Evolutionary conservation across 1,140 invertebrate genomes (phyloP), one percentile per base, ranked within the genome.

Genomic region (Drosophila arizonae): DNA sequence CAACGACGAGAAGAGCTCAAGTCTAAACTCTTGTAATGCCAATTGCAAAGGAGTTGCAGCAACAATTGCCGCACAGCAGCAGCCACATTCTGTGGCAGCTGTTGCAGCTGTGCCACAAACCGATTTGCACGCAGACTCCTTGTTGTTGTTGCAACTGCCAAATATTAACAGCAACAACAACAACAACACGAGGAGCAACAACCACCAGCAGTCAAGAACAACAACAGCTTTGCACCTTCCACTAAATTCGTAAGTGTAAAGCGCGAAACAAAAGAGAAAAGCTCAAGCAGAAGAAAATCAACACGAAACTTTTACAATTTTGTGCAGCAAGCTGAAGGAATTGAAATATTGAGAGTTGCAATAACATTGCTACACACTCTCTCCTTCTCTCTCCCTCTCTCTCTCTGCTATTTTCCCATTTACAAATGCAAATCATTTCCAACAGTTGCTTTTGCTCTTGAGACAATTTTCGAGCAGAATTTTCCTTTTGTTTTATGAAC

Each of bases 221-320:
- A 13, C 26, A 61, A 39, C 48, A 46, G 60, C 41, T 54, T 46
- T 68, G 43, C 57, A 63, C 36, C 57, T 46, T 10, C 60, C 72
- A 4, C 39, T 70, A 5, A 61, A 72, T 46, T 55, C 70, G 70
- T 72, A 72, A 72, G 70, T 68, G 21, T 39, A 11, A 56, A 64
- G 26, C 28, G 33, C 33, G 21, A 13, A 39, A 39, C 36, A 11
- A 39, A 39, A 39, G 10, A 11, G 36, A 39, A 39, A 39, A 11
- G 33, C 1, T 13, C 11, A 13, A 39, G 11, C 0, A 39, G 11
- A 58, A 69, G 5, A 9, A 70, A 43, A 41, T 41, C 41, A 43
- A 56, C 28, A 36, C 36, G 69, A 60, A 60, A 55, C 36, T 55
- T 54, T 54, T 21, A 4, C 36, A 51, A 51, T 51, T 51, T n/a